Evolutionary conservation across 92 coral and sea anemone species (phyloP).

Genomic region (Porites cylindrica): DNA sequence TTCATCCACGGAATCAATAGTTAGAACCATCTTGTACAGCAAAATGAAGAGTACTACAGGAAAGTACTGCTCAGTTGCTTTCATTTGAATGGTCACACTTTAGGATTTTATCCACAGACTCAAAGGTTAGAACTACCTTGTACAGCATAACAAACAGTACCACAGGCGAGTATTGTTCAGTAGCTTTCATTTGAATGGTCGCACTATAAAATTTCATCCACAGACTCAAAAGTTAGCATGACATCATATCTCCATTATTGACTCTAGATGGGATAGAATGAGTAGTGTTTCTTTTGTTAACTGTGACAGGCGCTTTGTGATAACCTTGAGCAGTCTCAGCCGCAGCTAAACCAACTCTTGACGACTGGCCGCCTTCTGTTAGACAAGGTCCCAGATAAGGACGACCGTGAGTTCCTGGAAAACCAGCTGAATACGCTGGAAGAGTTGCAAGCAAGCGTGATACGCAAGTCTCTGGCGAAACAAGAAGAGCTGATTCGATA

Average conservation of each 20-base stretch:
- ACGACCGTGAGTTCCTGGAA: constrained; percentile 65
- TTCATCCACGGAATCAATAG: too few relatives aligned
- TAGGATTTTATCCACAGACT: too few relatives aligned
- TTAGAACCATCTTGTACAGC: too few relatives aligned
- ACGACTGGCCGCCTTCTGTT: constrained; percentile 68
- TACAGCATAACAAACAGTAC: too few relatives aligned
- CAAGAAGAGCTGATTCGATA: constrained; percentile 85
- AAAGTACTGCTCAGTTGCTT: too few relatives aligned
- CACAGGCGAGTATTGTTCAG: too few relatives aligned
- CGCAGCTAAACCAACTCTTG: constrained; percentile 61
- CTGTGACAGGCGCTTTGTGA: constrained; percentile 73
- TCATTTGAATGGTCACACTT: too few relatives aligned
- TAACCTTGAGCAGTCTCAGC: constrained; percentile 76
- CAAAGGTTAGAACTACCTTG: too few relatives aligned
- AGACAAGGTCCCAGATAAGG: constrained; percentile 61
- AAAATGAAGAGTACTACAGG: too few relatives aligned
- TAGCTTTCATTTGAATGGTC: too few relatives aligned
- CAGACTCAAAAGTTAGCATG: too few relatives aligned
- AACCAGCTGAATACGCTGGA: constrained; percentile 73
- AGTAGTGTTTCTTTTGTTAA: background rate
- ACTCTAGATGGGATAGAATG: background rate
- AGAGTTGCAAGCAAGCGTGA: constrained; percentile 72
- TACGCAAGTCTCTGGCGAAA: constrained; percentile 79
- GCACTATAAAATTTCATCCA: too few relatives aligned
- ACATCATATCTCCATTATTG: background rate